Base-by-base conservation (phyloP, 2,888 invertebrate genomes). In the Ornithoptera alexandrae region DNA sequence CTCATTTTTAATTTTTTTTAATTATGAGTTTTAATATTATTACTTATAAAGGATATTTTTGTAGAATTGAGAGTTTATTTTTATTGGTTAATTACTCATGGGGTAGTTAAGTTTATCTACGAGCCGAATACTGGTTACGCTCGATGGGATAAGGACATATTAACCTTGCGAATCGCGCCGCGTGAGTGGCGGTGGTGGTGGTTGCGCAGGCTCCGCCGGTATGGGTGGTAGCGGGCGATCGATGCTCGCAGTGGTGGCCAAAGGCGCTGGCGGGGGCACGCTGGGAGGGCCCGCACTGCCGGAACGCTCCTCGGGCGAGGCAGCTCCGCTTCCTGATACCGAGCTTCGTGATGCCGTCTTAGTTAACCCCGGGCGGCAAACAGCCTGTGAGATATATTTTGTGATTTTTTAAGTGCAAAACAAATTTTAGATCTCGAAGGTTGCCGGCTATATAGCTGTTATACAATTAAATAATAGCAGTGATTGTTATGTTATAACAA, bases 111-210 rank as follows among this genome's bases (percentile, higher is more conserved):
- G 15, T 15, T 15, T 15, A 50, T 18, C 10, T 18, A 18, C 17
- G 50, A 50, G 18, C 50, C 50, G 50, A 1, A 18, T 18, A 50
- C 15, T 50, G 17, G 50, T 15, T 18, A 50, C 18, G 0, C 50
- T 1, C 15, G 50, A 50, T 15, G 10, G 4, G 15, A 15, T 30
- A 17, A 12, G 50, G 56, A 20, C 10, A 8, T 57, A 20, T n/a
- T 76, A 85, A 95, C 95, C 94, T 93, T 96, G 96, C 53, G 96
- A 96, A 79, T 96, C 96, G 60, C 96, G 93, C 61, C 96, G 93
- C 0, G 90, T 83, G 63, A 92, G 84, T 30, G 92, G 92, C 30
- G 92, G 92, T 59, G 92, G 93, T 36, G 93, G 92, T 5, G 93
- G 90, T 76, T 90, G 91, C 42, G 88, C 74, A 1, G 93, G 93